Conservation (phyloP, 2,113 vertebrate species). For the Raja brachyura region DNA sequence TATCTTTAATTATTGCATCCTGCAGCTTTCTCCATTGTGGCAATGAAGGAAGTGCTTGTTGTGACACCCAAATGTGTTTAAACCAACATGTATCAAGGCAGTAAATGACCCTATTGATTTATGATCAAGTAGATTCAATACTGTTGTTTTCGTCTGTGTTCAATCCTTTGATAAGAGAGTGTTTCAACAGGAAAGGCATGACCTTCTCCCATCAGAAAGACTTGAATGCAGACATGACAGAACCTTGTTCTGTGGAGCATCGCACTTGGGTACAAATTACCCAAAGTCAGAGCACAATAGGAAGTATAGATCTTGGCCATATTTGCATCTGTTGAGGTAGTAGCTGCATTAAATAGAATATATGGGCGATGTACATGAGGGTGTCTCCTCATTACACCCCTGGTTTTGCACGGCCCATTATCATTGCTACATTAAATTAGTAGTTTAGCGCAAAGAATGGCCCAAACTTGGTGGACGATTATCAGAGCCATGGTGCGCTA, state of each 20-base stretch:
- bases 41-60: neutral
- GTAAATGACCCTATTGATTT: slow-evolving; percentile 34
- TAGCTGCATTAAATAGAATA: neutral
- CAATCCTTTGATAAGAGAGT: slow-evolving; percentile 32
- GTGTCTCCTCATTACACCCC: neutral
- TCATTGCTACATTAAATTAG: neutral
- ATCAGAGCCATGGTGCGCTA: neutral
- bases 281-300: neutral
- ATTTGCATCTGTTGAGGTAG: slow-evolving; percentile 2
- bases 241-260: neutral
- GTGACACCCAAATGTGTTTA: slow-evolving; percentile 14
- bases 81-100: slow-evolving; percentile 30
- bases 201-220: slow-evolving; percentile 19
- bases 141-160: slow-evolving; percentile 31
- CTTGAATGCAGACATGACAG: slow-evolving; percentile 20
- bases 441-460: neutral
- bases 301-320: neutral
- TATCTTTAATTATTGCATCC: slow-evolving; percentile 27
- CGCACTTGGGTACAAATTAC: slow-evolving; percentile 6
- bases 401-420: neutral
- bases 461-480: neutral
- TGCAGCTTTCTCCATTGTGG: neutral
- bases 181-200: slow-evolving; percentile 30
- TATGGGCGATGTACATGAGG: neutral
- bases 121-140: neutral